Evolutionary conservation across 2,113 vertebrate genomes (phyloP).

Genomic region (Collichthys lucidus): DNA sequence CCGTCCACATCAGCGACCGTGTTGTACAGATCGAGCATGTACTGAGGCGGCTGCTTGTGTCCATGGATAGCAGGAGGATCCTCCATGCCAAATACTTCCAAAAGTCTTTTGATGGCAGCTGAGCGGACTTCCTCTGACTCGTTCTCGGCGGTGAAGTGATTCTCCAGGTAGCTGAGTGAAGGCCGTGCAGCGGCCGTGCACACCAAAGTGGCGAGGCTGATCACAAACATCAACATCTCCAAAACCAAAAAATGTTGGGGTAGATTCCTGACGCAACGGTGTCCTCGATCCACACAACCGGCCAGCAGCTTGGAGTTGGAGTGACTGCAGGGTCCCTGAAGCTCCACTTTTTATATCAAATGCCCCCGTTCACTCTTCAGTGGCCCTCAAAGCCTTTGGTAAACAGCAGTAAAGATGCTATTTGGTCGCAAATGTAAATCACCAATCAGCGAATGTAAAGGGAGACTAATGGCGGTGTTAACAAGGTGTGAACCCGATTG

Average conservation of each 20-base stretch:
- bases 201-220: slow-evolving; percentile 46
- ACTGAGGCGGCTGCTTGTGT: slow-evolving; percentile 89
- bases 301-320: slow-evolving; percentile 45
- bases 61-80: slow-evolving; percentile 83
- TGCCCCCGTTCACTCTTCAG: slow-evolving; percentile 32
- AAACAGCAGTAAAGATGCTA: slow-evolving; percentile 85
- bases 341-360: slow-evolving; percentile 85
- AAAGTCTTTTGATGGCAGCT: slow-evolving; percentile 87
- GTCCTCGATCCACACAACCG: slow-evolving; percentile 27
- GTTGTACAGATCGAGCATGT: slow-evolving; percentile 94
- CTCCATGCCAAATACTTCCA: slow-evolving; percentile 93
- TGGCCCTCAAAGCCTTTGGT: slow-evolving; percentile 57
- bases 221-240: slow-evolving; percentile 68
- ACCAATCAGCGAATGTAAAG: slow-evolving; percentile 88
- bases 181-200: slow-evolving; percentile 69
- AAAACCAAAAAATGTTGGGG: neutral
- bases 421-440: slow-evolving; percentile 88
- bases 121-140: slow-evolving; percentile 76
- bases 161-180: slow-evolving; percentile 54
- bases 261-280: slow-evolving; percentile 20
- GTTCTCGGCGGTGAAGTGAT: slow-evolving; percentile 40
- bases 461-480: slow-evolving; percentile 87
- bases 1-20: slow-evolving; percentile 89
- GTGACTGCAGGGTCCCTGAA: slow-evolving; percentile 57
- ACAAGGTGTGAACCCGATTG: slow-evolving; percentile 88